Base-by-base conservation (phyloP, 2,888 invertebrate genomes). In the Thyatira batis region DNA sequence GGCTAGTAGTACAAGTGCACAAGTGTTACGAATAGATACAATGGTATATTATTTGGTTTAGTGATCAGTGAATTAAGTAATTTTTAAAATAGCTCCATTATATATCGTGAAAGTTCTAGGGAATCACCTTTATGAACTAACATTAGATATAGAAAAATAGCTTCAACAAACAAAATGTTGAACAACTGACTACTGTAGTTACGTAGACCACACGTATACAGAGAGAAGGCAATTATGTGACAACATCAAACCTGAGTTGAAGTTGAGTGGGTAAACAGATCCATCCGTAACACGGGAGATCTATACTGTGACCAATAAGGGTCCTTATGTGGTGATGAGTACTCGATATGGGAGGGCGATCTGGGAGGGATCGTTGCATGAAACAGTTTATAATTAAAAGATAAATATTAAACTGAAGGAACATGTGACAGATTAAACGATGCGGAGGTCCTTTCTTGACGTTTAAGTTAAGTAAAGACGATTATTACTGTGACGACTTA, bases 171-270 rank as follows among this genome's bases (percentile, higher is more conserved):
- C 48, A 27, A 28, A 20, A 39, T 51, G 57, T 33, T 65, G 64
- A 62, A 63, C 63, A 69, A 66, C 59, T 66, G 64, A 65, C 75
- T 76, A 68, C 78, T 69, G 67, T 65, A 61, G 68, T 76, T 74
- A 73, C 76, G 70, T 82, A 79, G 80, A 82, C 80, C 83, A 82
- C 82, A 67, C 72, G 51, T 51, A 25, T 51, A 53, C 50, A 53
- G 45, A 71, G 67, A 69, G 69, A 68, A 71, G 79, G 81, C 79
- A 84, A 87, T 85, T 82, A 82, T 83, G 85, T 86, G 87, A 86
- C 85, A 83, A 83, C 80, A 76, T 74, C 67, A 68, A 63, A 39
- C 39, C 39, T n/a, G n/a, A 39, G 39, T 23, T 39, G 64, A 64
- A 77, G 71, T 82, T 67, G 71, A 83, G 84, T 81, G 83, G 65